Percentiles rank a stretch among this genome's conserved stretches.
phyloP scores from a whole-genome alignment of 2,113 vertebrate genomes.

The Dromaius novaehollandiae region DNA sequence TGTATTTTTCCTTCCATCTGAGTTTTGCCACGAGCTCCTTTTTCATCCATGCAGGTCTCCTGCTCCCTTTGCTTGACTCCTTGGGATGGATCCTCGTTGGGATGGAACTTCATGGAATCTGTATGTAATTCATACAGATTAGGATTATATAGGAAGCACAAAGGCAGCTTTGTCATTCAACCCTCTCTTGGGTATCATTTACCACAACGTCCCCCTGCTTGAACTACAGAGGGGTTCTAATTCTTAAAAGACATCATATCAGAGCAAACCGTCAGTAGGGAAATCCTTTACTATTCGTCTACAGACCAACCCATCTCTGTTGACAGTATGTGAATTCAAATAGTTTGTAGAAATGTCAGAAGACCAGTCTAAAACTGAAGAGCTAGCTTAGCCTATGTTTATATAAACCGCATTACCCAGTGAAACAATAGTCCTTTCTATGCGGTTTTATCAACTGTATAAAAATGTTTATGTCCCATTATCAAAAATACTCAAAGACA shows the following conservation, averaged over 20 bases:
- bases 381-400: neutral
- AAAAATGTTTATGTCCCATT: neutral
- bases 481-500: neutral
- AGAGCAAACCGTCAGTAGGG: neutral
- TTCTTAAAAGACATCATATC: neutral
- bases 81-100: neutral
- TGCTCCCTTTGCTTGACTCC: neutral
- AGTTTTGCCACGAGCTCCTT: too few relatives aligned
- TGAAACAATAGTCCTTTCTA: neutral
- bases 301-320: neutral
- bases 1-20: too few relatives aligned
- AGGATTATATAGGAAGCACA: neutral
- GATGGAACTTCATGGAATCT: neutral
- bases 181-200: neutral
- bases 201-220: neutral
- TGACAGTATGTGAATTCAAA: neutral
- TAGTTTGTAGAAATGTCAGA: neutral
- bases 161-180: neutral
- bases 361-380: neutral
- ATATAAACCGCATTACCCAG: neutral
- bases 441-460: neutral
- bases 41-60: too few relatives aligned
- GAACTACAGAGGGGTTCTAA: neutral
- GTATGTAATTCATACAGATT: neutral
- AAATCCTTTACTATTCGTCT: neutral